Evolutionary conservation across 2,113 vertebrate species (phyloP), one percentile per base, ranked within the genome.

Genomic region (Hemiprocne comata): DNA sequence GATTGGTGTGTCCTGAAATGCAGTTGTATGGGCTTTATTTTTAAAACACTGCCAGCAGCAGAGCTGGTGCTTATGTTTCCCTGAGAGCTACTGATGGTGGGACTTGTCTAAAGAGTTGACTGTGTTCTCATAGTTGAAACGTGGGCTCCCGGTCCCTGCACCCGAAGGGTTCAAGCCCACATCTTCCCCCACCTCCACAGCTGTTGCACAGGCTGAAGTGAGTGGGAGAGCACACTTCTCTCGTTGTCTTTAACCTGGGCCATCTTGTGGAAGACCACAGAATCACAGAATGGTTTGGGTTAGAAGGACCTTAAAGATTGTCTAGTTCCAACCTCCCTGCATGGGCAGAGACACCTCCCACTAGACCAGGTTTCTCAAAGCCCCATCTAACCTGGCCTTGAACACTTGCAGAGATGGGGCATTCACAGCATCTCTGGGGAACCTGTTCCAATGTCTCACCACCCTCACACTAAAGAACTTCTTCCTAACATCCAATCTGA

Each of bases 261-360:
- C 16, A 0, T 10, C 28, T 31, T 1, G 0, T 24, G 53, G 57
- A 34, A 64, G 40, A 40, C 10, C 40, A 13, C 13, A 40, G 40
- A 40, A 40, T 40, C 40, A 40, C 40, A 40, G 40, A 40, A 40
- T 40, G 40, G 40, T 40, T 40, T 40, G 40, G 40, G 40, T 40
- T 40, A 13, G 40, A 40, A 40, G 13, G 40, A 40, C 40, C 10
- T 40, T 40, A 40, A 40, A 40, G 13, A 40, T 40, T 13, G 13
- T 40, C 40, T 40, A 40, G 40, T 40, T 40, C 40, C 40, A 40
- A 40, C 13, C 40, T 13, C 40, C 40, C 40, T 40, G 40, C 13
- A 40, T 40, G 40, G 40, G 40, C 40, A 40, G 40, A 13, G 40
- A 40, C 40, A 40, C 40, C 40, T 40, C 13, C 40, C 13, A 40